Evolutionary conservation across 1,140 invertebrate genomes (phyloP).

Genomic region (Pissodes strobi): DNA sequence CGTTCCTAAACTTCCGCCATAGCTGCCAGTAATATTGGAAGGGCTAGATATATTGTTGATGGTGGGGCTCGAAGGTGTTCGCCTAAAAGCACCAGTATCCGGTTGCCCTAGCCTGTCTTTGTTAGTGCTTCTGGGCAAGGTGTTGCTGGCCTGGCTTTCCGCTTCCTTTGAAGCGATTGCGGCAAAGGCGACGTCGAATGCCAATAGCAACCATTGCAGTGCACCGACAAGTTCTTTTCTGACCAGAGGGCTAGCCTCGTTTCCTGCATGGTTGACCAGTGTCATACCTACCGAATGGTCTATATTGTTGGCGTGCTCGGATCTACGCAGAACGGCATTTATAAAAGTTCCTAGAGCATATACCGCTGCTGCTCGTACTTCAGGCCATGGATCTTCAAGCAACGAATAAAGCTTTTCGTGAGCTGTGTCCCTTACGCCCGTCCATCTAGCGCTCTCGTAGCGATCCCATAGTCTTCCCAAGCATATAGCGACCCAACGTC

Average conservation of each 20-base stretch:
- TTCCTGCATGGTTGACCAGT: slow-evolving; percentile 74
- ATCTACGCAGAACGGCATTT: slow-evolving; percentile 77
- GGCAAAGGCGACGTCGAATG: slow-evolving; percentile 89
- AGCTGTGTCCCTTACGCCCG: slow-evolving; percentile 91
- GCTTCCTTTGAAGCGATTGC: slow-evolving; percentile 76
- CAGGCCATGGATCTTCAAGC: slow-evolving; percentile 79
- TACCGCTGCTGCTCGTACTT: slow-evolving; percentile 87
- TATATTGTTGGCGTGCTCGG: slow-evolving; percentile 88
- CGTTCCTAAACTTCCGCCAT: slow-evolving; percentile 42
- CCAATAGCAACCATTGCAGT: slow-evolving; percentile 86
- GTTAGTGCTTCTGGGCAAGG: slow-evolving; percentile 40
- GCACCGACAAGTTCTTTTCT: slow-evolving; percentile 77
- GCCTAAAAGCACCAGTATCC: slow-evolving; percentile 55
- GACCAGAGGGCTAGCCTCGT: slow-evolving; percentile 87
- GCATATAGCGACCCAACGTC: slow-evolving; percentile 92
- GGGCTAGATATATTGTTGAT: slow-evolving; percentile 61
- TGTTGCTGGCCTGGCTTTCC: slow-evolving; percentile 26
- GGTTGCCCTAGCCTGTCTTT: slow-evolving; percentile 24
- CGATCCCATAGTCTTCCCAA: slow-evolving; percentile 93
- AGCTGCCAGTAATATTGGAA: slow-evolving; percentile 46
- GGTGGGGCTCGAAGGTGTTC: slow-evolving; percentile 68
- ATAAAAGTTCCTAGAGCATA: slow-evolving; percentile 94
- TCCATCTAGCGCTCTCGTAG: slow-evolving; percentile 89
- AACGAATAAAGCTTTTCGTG: slow-evolving; percentile 90
- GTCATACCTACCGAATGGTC: slow-evolving; percentile 89